Evolutionary conservation across 2,888 invertebrate genomes (phyloP).

Genomic region (Phania funesta): DNA sequence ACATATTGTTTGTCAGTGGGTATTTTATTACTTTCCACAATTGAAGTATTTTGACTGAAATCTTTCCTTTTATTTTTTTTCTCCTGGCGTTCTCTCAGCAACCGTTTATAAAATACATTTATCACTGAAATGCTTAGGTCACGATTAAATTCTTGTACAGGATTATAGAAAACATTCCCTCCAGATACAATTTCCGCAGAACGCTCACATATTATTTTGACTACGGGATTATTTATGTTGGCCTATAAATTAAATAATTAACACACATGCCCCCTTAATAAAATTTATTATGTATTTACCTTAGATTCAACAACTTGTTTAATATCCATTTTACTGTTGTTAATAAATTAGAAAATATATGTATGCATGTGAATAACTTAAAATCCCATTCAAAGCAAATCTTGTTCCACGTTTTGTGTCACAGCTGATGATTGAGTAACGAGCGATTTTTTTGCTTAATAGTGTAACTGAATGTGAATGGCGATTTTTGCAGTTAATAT

Average conservation of each 20-base stretch:
- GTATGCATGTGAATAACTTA: neutral
- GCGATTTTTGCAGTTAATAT: too few relatives aligned
- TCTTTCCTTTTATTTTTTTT: slow-evolving; percentile 33
- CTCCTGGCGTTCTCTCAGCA: slow-evolving; percentile 76
- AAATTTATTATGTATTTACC: slow-evolving; percentile 22
- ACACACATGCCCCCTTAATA: neutral
- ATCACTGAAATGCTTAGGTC: slow-evolving; percentile 92
- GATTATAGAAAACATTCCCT: slow-evolving; percentile 97
- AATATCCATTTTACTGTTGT: slow-evolving; percentile 49
- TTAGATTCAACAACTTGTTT: slow-evolving; percentile 28
- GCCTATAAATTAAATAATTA: slow-evolving; percentile 5
- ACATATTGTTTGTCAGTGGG: slow-evolving; percentile 55
- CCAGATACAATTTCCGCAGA: slow-evolving; percentile 87
- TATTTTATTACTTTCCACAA: neutral
- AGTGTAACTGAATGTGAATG: too few relatives aligned
- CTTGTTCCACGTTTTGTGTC: slow-evolving; percentile 34
- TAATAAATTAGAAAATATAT: neutral
- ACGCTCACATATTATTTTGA: slow-evolving; percentile 83
- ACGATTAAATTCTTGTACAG: slow-evolving; percentile 98
- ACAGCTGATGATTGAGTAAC: slow-evolving; percentile 30
- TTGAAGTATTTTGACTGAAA: neutral
- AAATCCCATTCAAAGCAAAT: slow-evolving; percentile 30
- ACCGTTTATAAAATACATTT: slow-evolving; percentile 84
- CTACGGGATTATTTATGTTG: slow-evolving; percentile 67
- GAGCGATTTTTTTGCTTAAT: too few relatives aligned